These are phyloP conservation scores for Galerucella pusilla DNA, from an alignment of 2,888 invertebrate genomes.

Conservation along the genomic window DNA sequence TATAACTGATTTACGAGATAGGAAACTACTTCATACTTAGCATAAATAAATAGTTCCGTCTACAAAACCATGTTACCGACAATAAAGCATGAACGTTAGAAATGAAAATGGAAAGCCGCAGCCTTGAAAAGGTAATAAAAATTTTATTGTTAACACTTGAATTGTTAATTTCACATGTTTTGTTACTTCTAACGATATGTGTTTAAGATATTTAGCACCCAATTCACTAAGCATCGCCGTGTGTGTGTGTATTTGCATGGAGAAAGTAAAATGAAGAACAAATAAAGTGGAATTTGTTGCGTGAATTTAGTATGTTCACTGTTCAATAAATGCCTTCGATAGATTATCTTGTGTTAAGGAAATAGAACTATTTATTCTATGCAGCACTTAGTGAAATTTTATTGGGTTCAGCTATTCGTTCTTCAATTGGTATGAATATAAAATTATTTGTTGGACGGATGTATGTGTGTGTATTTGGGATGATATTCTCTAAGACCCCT, in stretches of 20 bases:
- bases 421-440: no score
- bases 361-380: no score
- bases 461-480: no score
- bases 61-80: background rate
- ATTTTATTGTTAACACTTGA: background rate
- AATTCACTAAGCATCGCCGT: background rate
- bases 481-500: no score
- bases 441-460: no score
- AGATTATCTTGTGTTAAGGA: background rate
- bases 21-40: background rate
- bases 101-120: slow-evolving; percentile 7
- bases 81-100: background rate
- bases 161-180: slow-evolving; percentile 9
- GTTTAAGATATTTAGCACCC: slow-evolving; percentile 10
- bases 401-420: no score
- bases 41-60: background rate
- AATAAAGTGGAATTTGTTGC: slow-evolving; percentile 2
- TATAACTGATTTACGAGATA: background rate
- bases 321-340: background rate
- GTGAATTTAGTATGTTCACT: background rate
- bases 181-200: slow-evolving; percentile 9
- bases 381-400: no score
- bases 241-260: background rate
- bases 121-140: slow-evolving; percentile 11
- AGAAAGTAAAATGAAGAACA: slow-evolving; percentile 10